Evolutionary conservation across 2,888 invertebrate genomes (phyloP).

Genomic region (Liopterus haemorrhoidalis): DNA sequence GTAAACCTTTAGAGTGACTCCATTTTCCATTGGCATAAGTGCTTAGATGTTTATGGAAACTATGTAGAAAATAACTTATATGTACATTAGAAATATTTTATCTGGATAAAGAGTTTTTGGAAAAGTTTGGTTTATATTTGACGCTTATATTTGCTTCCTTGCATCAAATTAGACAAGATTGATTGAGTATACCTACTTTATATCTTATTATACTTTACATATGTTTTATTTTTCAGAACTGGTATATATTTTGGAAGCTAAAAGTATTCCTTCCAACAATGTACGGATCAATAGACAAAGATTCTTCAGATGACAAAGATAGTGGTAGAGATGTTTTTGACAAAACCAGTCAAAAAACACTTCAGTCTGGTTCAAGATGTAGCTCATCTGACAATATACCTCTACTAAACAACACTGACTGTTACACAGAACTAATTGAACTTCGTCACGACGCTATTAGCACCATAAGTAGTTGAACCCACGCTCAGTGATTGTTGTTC

Average conservation of each 20-base stretch:
- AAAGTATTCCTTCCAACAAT: slow-evolving; percentile 41
- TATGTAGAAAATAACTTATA: too few species aligned
- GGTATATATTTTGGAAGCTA: slow-evolving; percentile 43
- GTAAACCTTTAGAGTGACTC: too few species aligned
- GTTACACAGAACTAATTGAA: slow-evolving; percentile 45
- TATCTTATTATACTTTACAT: too few species aligned
- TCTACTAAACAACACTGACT: slow-evolving; percentile 39
- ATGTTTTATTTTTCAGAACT: slow-evolving; percentile 41
- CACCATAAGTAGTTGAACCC: slow-evolving; percentile 46
- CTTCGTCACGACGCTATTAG: slow-evolving; percentile 46
- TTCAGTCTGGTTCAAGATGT: slow-evolving; percentile 29
- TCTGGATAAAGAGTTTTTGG: too few species aligned
- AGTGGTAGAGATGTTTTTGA: slow-evolving; percentile 16
- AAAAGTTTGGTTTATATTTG: too few species aligned
- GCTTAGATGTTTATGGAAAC: too few species aligned
- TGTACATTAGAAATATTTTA: too few species aligned
- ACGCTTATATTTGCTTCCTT: too few species aligned
- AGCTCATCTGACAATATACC: slow-evolving; percentile 44
- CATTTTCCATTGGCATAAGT: too few species aligned
- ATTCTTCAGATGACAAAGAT: slow-evolving; percentile 17
- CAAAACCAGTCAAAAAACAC: slow-evolving; percentile 21
- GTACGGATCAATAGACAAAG: slow-evolving; percentile 22
- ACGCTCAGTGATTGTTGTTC: too few species aligned
- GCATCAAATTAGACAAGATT: too few species aligned
- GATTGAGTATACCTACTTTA: too few species aligned